Percentiles rank a stretch among this genome's conserved stretches.
Conservation (phyloP, 2,797 vertebrate genomes). For the Salarias fasciatus region DNA sequence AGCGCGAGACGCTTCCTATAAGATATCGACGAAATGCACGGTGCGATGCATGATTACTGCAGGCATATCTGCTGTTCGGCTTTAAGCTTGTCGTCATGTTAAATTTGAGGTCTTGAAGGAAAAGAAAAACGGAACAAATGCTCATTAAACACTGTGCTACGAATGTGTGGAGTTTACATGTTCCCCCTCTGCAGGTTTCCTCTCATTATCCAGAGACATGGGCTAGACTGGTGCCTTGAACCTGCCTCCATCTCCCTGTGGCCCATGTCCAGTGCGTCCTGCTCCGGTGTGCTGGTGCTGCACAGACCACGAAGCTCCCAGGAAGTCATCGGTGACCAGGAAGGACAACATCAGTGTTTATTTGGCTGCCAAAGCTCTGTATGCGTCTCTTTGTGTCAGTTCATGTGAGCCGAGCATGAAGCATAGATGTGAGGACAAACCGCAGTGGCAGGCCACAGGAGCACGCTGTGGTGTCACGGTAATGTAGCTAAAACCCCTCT, state of each 20-base stretch:
- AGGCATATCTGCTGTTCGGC: too few relatives aligned
- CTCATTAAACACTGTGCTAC: too few relatives aligned
- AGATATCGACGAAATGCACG: too few relatives aligned
- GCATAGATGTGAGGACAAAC: constrained; percentile 35
- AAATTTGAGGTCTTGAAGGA: too few relatives aligned
- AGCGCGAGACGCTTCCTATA: neutral
- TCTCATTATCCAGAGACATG: too few relatives aligned
- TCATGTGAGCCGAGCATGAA: constrained; percentile 39
- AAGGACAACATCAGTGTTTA: constrained; percentile 44
- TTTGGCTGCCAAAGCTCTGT: constrained; percentile 21
- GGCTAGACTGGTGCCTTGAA: too few relatives aligned
- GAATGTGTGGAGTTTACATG: too few relatives aligned
- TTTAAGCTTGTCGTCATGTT: too few relatives aligned
- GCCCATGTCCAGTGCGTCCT: constrained; percentile 32
- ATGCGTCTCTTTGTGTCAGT: constrained; percentile 35
- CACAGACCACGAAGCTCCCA: constrained; percentile 43
- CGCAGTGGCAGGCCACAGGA: constrained; percentile 38
- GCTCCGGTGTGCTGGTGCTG: constrained; percentile 48
- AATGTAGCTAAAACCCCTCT: constrained; percentile 50
- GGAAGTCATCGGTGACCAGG: constrained; percentile 56
- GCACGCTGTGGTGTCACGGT: constrained; percentile 39
- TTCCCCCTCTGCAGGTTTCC: too few relatives aligned
- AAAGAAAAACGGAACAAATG: too few relatives aligned
- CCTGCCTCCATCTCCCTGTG: neutral
- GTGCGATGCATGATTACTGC: neutral